Conservation (phyloP, 2,113 vertebrate species). For the Pandion haliaetus region DNA sequence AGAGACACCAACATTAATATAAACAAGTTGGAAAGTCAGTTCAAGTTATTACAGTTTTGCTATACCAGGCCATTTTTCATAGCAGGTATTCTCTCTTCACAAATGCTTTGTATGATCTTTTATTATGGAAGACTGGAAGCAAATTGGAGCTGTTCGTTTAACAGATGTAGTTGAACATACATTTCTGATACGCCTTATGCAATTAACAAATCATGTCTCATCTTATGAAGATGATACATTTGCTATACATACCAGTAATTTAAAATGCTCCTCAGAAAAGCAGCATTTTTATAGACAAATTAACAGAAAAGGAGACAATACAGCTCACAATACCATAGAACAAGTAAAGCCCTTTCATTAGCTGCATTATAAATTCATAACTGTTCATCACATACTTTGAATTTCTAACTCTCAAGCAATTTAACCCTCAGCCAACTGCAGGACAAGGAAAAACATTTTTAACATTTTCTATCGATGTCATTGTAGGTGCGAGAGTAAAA, state of each 20-base stretch:
- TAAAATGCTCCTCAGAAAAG: slow-evolving; percentile 56
- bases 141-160: slow-evolving; percentile 34
- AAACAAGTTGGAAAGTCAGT: slow-evolving; percentile 42
- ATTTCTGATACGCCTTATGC: slow-evolving; percentile 47
- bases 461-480: neutral
- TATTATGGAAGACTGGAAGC: slow-evolving; percentile 49
- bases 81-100: slow-evolving; percentile 6
- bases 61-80: slow-evolving; percentile 24
- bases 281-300: slow-evolving; percentile 56
- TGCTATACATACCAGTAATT: slow-evolving; percentile 51
- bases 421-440: slow-evolving; percentile 32
- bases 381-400: slow-evolving; percentile 40
- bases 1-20: slow-evolving; percentile 11
- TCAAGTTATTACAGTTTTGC: slow-evolving; percentile 28
- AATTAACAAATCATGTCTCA: slow-evolving; percentile 64
- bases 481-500: neutral
- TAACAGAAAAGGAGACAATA: slow-evolving; percentile 60
- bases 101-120: slow-evolving; percentile 29
- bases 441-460: slow-evolving; percentile 17
- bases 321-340: slow-evolving; percentile 44
- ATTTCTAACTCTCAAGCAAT: slow-evolving; percentile 55
- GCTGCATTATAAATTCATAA: slow-evolving; percentile 58
- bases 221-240: slow-evolving; percentile 71
- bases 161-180: slow-evolving; percentile 45
- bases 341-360: slow-evolving; percentile 68